These are phyloP conservation scores for Empis livida DNA, from an alignment of 2,888 invertebrate species.

Conservation along the genomic window DNA sequence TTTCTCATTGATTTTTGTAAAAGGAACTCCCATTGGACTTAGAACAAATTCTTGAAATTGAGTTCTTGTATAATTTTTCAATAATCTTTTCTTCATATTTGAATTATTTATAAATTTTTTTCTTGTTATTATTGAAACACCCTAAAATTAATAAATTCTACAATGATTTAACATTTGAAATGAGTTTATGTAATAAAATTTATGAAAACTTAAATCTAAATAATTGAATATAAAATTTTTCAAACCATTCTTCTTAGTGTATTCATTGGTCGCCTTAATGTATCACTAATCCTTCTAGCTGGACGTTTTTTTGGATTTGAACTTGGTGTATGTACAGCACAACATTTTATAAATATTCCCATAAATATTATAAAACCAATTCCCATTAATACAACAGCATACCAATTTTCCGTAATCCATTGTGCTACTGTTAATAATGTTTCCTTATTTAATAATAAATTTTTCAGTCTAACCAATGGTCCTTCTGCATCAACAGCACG, in stretches of 20 bases:
- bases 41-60: too few species aligned
- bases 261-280: slow-evolving; percentile 79
- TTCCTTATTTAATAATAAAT: slow-evolving; percentile 81
- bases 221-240: background rate
- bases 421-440: slow-evolving; percentile 78
- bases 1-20: too few species aligned
- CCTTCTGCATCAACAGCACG: slow-evolving; percentile 98
- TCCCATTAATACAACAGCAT: slow-evolving; percentile 84
- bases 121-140: background rate
- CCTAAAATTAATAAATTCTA: background rate
- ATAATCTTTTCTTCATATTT: too few species aligned
- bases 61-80: too few species aligned
- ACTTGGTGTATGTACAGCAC: slow-evolving; percentile 98
- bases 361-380: slow-evolving; percentile 87
- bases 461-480: slow-evolving; percentile 90
- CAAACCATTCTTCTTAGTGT: slow-evolving; percentile 76
- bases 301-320: slow-evolving; percentile 97
- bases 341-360: slow-evolving; percentile 98
- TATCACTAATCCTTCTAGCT: slow-evolving; percentile 85
- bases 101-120: too few species aligned
- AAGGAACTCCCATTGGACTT: too few species aligned
- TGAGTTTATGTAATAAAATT: background rate
- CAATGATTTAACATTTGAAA: background rate
- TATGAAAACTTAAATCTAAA: background rate
- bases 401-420: slow-evolving; percentile 94